A percentile compares a stretch with the other conserved stretches of the same genome.
phyloP scores from a whole-genome alignment of 2,113 vertebrate genomes.

The Rhabdomys dilectus region DNA sequence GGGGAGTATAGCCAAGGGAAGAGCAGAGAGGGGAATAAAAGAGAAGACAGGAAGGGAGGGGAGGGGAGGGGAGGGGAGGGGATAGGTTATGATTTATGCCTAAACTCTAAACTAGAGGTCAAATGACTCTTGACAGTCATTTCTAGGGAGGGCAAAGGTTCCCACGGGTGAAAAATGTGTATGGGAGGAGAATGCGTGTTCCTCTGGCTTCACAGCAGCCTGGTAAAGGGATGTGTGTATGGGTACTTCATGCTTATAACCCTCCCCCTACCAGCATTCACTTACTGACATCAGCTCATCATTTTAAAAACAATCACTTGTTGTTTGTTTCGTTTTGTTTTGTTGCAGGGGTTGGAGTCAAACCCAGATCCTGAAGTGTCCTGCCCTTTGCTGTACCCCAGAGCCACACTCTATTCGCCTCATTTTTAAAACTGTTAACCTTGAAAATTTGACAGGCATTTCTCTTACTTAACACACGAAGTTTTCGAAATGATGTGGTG shows the following conservation, averaged over 20 bases:
- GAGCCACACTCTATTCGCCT: background rate
- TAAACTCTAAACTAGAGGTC: conserved; percentile 44
- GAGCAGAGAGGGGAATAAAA: accelerated
- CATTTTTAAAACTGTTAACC: background rate
- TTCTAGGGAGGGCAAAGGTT: background rate
- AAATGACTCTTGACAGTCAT: background rate
- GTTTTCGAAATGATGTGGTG: background rate
- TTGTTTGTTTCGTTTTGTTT: background rate
- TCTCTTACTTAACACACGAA: background rate
- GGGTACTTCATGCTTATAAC: background rate
- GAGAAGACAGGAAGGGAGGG: background rate
- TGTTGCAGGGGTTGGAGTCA: background rate
- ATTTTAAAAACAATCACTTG: background rate
- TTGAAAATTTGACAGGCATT: background rate
- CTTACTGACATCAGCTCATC: background rate
- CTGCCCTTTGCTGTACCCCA: background rate
- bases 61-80: too few species aligned
- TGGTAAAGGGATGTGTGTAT: background rate
- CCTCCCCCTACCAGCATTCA: background rate
- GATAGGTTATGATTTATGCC: background rate
- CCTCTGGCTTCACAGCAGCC: background rate
- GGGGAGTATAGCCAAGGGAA: too few species aligned
- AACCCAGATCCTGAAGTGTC: background rate
- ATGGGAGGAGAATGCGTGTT: background rate
- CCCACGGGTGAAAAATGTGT: background rate